A percentile compares a stretch with the other conserved stretches of the same genome.
Evolutionary conservation across 2,888 invertebrate genomes (phyloP).

Genomic region (Lasioglossum vierecki): DNA sequence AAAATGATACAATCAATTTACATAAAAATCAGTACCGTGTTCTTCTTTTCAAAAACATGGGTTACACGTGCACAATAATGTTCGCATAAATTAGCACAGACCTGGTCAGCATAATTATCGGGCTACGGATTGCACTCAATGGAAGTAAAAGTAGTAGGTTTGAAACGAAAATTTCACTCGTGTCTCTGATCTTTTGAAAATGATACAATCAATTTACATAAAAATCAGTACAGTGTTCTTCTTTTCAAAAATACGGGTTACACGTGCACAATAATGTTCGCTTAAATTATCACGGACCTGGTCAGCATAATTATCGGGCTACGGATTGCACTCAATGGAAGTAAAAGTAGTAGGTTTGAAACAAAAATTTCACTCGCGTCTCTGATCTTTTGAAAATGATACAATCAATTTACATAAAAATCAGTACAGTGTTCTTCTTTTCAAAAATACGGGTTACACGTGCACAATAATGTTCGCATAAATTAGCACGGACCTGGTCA

Average conservation of each 20-base stretch:
- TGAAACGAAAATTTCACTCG: too few species aligned
- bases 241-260: neutral
- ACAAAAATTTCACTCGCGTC: too few species aligned
- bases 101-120: neutral
- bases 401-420: neutral
- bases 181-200: too few species aligned
- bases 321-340: neutral
- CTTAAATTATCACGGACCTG: neutral
- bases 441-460: too few species aligned
- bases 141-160: neutral
- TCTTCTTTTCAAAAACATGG: neutral
- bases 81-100: neutral
- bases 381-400: too few species aligned
- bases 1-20: too few species aligned
- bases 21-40: neutral
- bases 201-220: too few species aligned
- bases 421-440: neutral
- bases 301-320: neutral
- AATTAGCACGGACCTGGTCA: neutral
- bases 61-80: too few species aligned
- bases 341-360: neutral
- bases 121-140: neutral
- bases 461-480: too few species aligned
- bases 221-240: neutral
- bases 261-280: too few species aligned